These are phyloP conservation scores for Dysidea cf. avara DNA, from an alignment of 37 sponge, comb jelly and placozoan genomes.

Conservation along the genomic window DNA sequence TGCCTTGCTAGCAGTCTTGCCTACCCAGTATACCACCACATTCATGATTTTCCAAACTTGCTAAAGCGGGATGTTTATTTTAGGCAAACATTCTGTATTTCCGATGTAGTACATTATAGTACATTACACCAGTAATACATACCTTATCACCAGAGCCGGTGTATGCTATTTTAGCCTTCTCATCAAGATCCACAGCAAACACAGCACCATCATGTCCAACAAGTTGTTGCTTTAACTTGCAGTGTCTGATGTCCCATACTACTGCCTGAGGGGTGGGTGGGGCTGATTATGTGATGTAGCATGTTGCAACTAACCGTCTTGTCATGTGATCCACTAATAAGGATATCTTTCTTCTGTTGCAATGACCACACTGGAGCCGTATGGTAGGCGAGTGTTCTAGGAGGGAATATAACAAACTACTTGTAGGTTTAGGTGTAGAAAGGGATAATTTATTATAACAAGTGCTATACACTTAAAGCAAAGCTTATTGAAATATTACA, in stretches of 20 bases:
- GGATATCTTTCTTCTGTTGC: conserved; percentile 46
- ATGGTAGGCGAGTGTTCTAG: conserved; percentile 56
- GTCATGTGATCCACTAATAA: conserved; percentile 76
- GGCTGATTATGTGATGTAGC: neutral
- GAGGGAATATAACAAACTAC: no score
- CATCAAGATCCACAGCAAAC: conserved; percentile 69
- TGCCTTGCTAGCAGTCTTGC: no score
- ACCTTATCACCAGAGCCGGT: conserved; percentile 81
- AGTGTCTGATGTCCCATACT: conserved; percentile 61
- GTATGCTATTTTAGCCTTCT: conserved; percentile 35
- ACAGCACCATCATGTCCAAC: conserved; percentile 70
- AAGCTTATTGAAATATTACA: no score
- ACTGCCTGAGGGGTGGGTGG: conserved; percentile 33
- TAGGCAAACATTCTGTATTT: no score
- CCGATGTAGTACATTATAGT: no score
- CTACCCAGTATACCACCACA: no score
- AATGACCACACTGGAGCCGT: conserved; percentile 72
- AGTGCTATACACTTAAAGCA: no score
- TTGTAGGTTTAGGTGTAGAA: no score
- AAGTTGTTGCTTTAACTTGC: conserved; percentile 20
- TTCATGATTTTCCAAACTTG: no score
- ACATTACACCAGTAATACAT: no score
- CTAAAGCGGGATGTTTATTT: no score
- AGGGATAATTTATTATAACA: no score
- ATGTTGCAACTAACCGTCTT: conserved; percentile 42